Evolutionary conservation across 2,797 vertebrate genomes (phyloP).

Genomic region (Hafferia zeledoni): DNA sequence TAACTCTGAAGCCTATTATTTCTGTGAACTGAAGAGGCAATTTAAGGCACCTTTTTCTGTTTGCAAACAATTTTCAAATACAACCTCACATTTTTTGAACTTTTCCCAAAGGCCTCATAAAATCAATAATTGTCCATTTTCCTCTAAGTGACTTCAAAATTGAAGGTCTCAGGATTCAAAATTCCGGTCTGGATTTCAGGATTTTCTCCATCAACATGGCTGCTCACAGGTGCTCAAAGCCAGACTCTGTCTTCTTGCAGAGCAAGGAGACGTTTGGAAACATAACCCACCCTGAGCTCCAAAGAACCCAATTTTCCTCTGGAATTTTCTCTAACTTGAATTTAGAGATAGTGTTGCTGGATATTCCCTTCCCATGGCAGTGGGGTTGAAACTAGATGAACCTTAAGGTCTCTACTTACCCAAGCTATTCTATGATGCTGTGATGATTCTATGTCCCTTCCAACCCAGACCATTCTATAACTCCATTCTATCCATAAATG

Average conservation of each 20-base stretch:
- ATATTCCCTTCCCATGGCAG: neutral
- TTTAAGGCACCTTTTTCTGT: slow-evolving; percentile 75
- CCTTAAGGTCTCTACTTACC: neutral
- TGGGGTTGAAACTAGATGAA: neutral
- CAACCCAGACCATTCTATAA: neutral
- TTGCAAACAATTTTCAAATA: slow-evolving; percentile 78
- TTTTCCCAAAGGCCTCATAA: slow-evolving; percentile 68
- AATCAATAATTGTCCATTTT: slow-evolving; percentile 70
- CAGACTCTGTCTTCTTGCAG: neutral
- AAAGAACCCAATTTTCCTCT: neutral
- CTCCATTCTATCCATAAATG: neutral
- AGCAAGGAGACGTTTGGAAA: neutral
- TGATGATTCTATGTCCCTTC: neutral
- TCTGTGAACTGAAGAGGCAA: slow-evolving; percentile 74
- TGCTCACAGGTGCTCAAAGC: neutral
- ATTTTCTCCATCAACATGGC: neutral
- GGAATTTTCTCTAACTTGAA: neutral
- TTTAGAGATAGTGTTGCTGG: neutral
- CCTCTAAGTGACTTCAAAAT: slow-evolving; percentile 49
- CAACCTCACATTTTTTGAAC: slow-evolving; percentile 72
- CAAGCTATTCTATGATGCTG: neutral
- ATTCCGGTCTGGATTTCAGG: slow-evolving; percentile 35
- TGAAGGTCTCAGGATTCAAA: slow-evolving; percentile 29
- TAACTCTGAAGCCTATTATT: slow-evolving; percentile 76
- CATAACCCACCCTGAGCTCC: neutral